Percentiles rank a stretch among this genome's conserved stretches.
Conservation (phyloP, 2,113 vertebrate species). For the Melanerpes formicivorus region DNA sequence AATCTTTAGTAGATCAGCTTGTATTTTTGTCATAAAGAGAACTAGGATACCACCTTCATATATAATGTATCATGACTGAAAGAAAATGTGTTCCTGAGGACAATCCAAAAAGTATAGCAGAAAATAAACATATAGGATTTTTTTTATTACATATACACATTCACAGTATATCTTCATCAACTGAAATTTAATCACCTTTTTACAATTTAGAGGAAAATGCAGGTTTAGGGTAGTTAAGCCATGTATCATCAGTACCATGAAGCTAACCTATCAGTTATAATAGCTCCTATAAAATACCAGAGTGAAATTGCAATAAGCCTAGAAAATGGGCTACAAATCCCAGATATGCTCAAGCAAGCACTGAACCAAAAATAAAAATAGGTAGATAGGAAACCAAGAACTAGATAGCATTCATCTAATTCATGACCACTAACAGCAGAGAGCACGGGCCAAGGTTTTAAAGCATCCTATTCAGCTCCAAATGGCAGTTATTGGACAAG, state of each 20-base stretch:
- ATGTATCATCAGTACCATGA: constrained; percentile 85
- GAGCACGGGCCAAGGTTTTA: constrained; percentile 83
- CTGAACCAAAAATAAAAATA: constrained; percentile 88
- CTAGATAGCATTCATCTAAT: constrained; percentile 79
- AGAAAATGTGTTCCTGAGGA: constrained; percentile 32
- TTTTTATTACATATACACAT: constrained; percentile 59
- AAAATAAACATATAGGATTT: constrained; percentile 58
- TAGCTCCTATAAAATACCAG: constrained; percentile 88
- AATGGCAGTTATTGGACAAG: constrained; percentile 55
- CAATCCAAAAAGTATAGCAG: constrained; percentile 24
- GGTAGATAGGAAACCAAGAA: constrained; percentile 81
- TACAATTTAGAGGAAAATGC: constrained; percentile 72
- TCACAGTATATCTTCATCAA: constrained; percentile 67
- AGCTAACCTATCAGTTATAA: constrained; percentile 88
- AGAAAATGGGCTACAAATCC: constrained; percentile 92
- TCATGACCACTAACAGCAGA: constrained; percentile 76
- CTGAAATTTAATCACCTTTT: constrained; percentile 77
- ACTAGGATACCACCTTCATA: background rate
- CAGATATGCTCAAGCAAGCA: constrained; percentile 85
- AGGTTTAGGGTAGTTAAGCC: constrained; percentile 73
- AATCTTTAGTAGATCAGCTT: background rate
- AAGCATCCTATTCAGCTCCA: constrained; percentile 65
- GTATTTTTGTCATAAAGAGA: background rate
- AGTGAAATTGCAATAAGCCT: constrained; percentile 84
- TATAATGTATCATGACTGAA: background rate